Percentiles rank a stretch among this genome's conserved stretches.
phyloP scores from a whole-genome alignment of 2,888 invertebrate genomes.

The Sympetrum striolatum region DNA sequence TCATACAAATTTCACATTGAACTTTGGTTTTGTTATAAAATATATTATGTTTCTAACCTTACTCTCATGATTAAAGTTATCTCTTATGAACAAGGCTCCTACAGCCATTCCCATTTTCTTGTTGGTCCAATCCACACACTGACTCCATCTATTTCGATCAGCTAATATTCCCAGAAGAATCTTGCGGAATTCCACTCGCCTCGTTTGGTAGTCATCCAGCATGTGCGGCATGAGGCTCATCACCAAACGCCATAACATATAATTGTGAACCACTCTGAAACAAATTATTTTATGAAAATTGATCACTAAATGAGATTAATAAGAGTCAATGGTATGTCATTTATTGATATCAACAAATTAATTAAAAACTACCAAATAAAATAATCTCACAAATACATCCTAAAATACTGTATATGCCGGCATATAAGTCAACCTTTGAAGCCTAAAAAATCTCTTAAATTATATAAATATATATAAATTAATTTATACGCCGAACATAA shows the following conservation, averaged over 20 bases:
- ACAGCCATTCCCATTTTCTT: conserved; percentile 88
- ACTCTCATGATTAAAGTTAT: conserved; percentile 84
- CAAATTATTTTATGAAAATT: background rate
- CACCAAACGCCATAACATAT: conserved; percentile 78
- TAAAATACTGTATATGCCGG: too few relatives aligned
- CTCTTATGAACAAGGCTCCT: conserved; percentile 81
- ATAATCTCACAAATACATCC: too few relatives aligned
- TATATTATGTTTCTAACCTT: conserved; percentile 64
- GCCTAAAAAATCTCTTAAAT: too few relatives aligned
- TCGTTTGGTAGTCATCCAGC: conserved; percentile 78
- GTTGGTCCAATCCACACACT: conserved; percentile 85
- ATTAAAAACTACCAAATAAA: too few relatives aligned
- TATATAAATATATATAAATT: too few relatives aligned
- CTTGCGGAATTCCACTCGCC: conserved; percentile 76
- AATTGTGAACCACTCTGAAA: conserved; percentile 74
- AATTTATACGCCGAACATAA: too few relatives aligned
- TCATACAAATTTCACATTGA: too few relatives aligned
- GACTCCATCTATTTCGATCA: conserved; percentile 77
- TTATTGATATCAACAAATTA: too few relatives aligned
- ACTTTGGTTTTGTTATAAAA: too few relatives aligned
- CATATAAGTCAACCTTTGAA: too few relatives aligned
- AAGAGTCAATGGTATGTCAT: too few relatives aligned
- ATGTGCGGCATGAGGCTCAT: conserved; percentile 76
- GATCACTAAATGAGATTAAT: too few relatives aligned
- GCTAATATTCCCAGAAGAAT: conserved; percentile 76